Evolutionary conservation across 30 jellyfish, hydroid and myxozoan species (phyloP), one percentile per base, ranked within the genome.

Genomic region (Sanderia malayensis): DNA sequence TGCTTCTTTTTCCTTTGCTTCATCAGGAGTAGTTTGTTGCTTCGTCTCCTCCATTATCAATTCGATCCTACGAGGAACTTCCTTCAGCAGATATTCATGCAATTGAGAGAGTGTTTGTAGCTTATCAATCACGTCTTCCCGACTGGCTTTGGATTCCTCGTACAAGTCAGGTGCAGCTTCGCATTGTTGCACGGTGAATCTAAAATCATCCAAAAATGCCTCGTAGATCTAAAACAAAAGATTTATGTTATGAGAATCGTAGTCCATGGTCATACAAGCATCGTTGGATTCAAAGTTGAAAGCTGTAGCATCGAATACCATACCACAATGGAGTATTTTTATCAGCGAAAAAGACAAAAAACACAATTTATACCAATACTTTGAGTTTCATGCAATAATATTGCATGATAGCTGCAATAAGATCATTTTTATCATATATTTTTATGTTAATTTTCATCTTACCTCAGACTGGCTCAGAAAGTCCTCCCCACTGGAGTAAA

Each of bases 41-140:
- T 25, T 46, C 9, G 73, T 44, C 66, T 79, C 83, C 31, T 79
- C 77, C 31, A 79, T 55, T 17, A 79, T 79, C 71, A 82, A 46
- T 31, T 84, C 92, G 59, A 86, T 67, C 23, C 96, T 63, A 26
- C 80, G 53, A 46, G 96, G 96, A 41, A 86, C 74, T 33, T 71
- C 82, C 19, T 63, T 63, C 74, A 76, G 55, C 27, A 86, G 82
- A 24, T 71, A 47, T 53, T 73, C 93, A 47, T 86, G 86, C 68
- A 86, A 68, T 57, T 67, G 66, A 7, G 92, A 71, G 26, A 86
- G 73, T 31, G 68, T 67, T 20, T 71, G 86, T 29, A 86, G 46
- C 33, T 78, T 78, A 4, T 58, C 79, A 21, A 58, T 86, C 30
- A 86, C 86, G 70, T 81, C 52, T 13, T 69, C 81, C 29, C 96